Evolutionary conservation across 2,797 vertebrate species (phyloP).

Genomic region (Gambelia wislizenii): DNA sequence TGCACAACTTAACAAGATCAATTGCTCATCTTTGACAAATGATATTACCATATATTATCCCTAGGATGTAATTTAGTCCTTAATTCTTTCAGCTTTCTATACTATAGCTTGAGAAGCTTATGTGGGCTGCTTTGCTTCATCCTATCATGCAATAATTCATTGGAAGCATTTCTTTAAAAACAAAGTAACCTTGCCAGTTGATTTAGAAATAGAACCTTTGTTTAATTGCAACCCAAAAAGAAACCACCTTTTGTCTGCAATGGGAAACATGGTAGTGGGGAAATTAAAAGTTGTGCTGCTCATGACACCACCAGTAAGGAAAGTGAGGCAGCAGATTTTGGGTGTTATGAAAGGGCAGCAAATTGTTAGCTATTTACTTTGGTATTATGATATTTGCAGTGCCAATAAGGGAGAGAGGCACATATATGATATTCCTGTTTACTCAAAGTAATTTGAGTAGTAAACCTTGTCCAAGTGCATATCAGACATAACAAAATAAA

Average conservation of each 20-base stretch:
- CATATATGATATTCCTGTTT: neutral
- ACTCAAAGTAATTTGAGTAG: neutral
- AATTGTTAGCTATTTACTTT: neutral
- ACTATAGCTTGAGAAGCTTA: conserved; percentile 58
- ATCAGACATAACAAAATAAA: neutral
- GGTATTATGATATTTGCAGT: neutral
- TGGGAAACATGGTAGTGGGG: neutral
- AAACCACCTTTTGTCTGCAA: conserved; percentile 39
- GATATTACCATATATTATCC: conserved; percentile 65
- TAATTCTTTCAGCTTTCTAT: conserved; percentile 57
- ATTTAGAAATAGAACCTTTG: conserved; percentile 12
- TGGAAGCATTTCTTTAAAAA: conserved; percentile 43
- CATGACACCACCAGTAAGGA: too few relatives aligned
- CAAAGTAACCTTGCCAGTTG: conserved; percentile 51
- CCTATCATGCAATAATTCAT: conserved; percentile 47
- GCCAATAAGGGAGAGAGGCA: neutral
- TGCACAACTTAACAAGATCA: conserved; percentile 57
- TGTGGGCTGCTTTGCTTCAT: conserved; percentile 41
- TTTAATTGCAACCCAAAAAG: conserved; percentile 37
- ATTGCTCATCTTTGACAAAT: conserved; percentile 55
- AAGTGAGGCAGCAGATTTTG: neutral
- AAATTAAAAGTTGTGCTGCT: neutral
- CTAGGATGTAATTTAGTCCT: conserved; percentile 49
- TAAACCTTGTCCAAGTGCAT: neutral
- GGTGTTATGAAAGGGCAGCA: neutral